Evolutionary conservation across 2,888 invertebrate species (phyloP).

Genomic region (Epistrophella euchroma): DNA sequence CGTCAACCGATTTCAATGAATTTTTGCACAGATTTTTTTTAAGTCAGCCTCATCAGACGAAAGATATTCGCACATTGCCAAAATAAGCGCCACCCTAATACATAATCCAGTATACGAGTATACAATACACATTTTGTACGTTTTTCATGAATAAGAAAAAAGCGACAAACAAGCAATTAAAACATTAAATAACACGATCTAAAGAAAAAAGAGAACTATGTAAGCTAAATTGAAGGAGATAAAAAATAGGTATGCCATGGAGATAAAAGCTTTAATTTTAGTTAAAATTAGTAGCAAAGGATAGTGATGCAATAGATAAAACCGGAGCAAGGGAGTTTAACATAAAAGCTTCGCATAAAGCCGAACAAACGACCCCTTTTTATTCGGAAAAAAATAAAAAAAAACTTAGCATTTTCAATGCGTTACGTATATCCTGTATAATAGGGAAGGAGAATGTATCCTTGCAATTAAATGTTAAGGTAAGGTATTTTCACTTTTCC

Average conservation of each 20-base stretch:
- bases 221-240: conserved; percentile 48
- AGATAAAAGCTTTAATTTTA: conserved; percentile 74
- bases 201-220: conserved; percentile 57
- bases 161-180: conserved; percentile 59
- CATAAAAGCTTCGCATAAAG: not conserved
- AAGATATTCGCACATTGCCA: no score
- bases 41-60: no score
- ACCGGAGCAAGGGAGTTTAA: conserved; percentile 32
- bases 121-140: conserved; percentile 2
- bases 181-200: conserved; percentile 35
- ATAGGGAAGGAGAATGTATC: not conserved
- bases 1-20: no score
- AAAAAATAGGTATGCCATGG: conserved; percentile 66
- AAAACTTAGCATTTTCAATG: conserved; percentile 1
- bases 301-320: conserved; percentile 39
- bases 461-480: conserved; percentile 25
- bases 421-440: not conserved
- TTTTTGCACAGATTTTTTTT: no score
- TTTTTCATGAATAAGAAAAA: conserved; percentile 39
- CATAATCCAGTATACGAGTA: no score
- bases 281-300: conserved; percentile 66
- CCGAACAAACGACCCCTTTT: not conserved
- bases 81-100: no score
- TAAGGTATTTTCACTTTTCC: conserved; percentile 29
- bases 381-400: not conserved